Percentiles rank a stretch among this genome's conserved stretches.
Evolutionary conservation across 2,113 vertebrate species (phyloP).

Genomic region (Rousettus leschenaultii): DNA sequence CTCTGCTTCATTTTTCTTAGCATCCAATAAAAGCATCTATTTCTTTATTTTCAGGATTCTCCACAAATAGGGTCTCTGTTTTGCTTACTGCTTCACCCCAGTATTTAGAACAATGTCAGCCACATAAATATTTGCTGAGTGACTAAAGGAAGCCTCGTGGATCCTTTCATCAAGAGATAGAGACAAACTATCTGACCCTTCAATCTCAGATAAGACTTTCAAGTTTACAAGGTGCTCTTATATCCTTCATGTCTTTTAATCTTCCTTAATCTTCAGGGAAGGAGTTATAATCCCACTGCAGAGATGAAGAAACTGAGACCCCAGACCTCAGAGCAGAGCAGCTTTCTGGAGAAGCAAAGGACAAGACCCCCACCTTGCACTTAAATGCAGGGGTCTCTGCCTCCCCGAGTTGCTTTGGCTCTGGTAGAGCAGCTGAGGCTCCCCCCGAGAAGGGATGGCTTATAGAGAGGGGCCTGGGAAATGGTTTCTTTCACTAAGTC

Average conservation of each 20-base stretch:
- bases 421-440: not conserved
- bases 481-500: not conserved
- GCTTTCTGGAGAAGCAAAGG: not conserved
- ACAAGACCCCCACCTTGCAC: accelerated
- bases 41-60: not conserved
- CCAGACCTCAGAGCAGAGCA: not conserved
- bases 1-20: not conserved
- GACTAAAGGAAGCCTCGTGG: not conserved
- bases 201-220: not conserved
- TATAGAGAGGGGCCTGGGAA: not conserved
- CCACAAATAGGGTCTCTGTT: not conserved
- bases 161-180: not conserved
- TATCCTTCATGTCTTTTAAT: not conserved
- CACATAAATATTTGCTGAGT: not conserved
- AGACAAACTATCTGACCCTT: not conserved
- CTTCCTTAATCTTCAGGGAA: not conserved
- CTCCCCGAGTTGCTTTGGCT: not conserved
- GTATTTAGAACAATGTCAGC: not conserved
- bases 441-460: not conserved
- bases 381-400: not conserved
- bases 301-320: not conserved
- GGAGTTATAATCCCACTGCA: not conserved
- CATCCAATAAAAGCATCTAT: not conserved
- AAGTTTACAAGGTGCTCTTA: not conserved
- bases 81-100: not conserved